A percentile compares a stretch with the other conserved stretches of the same genome.
Evolutionary conservation across 1,140 invertebrate genomes (phyloP).

Genomic region (Drosophila mauritiana): DNA sequence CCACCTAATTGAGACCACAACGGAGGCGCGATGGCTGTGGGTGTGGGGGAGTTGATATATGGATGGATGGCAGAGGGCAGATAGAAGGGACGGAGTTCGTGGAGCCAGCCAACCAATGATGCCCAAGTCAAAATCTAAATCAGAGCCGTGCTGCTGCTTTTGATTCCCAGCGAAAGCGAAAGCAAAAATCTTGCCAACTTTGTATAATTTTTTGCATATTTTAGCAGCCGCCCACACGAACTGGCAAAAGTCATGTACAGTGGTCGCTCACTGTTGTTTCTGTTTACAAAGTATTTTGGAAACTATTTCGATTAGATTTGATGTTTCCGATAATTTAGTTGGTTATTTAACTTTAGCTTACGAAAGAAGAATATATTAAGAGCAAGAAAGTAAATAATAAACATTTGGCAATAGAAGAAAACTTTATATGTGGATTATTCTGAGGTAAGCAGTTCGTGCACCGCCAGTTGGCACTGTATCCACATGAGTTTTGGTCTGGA

Average conservation of each 20-base stretch:
- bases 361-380: too few species aligned
- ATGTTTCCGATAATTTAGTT: not conserved
- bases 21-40: slow-evolving; percentile 18
- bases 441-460: not conserved
- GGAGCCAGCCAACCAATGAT: slow-evolving; percentile 7
- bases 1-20: slow-evolving; percentile 72
- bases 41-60: slow-evolving; percentile 19
- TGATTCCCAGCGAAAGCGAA: slow-evolving; percentile 48
- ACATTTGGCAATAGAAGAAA: too few species aligned
- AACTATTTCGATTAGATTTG: not conserved
- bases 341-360: not conserved
- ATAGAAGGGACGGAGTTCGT: not conserved
- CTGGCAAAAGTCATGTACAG: slow-evolving; percentile 6
- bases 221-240: slow-evolving; percentile 29
- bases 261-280: not conserved
- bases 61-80: slow-evolving; percentile 11
- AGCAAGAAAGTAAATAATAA: not conserved
- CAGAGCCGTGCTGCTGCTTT: slow-evolving; percentile 36
- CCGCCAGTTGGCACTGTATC: slow-evolving; percentile 28
- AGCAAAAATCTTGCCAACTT: slow-evolving; percentile 48
- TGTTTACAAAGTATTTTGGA: not conserved
- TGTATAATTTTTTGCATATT: slow-evolving; percentile 53
- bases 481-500: slow-evolving; percentile 13
- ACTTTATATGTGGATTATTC: not conserved
- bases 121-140: slow-evolving; percentile 45